Evolutionary conservation across 2,113 vertebrate species (phyloP).

Genomic region (Herpailurus yagouaroundi): DNA sequence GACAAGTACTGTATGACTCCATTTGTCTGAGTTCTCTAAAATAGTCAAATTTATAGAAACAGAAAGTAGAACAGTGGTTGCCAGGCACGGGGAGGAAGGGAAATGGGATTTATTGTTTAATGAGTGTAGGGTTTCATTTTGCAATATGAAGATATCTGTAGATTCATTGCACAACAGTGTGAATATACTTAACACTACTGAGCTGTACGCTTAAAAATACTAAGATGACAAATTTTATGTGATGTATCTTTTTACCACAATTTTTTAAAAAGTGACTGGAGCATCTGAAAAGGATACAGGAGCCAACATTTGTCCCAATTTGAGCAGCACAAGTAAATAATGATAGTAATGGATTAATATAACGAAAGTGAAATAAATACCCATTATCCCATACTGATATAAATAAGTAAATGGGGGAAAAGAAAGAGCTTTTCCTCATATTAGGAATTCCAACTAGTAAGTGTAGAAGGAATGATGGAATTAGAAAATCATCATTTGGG

Average conservation of each 20-base stretch:
- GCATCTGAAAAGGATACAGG: not conserved
- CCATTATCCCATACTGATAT: not conserved
- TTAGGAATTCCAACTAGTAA: not conserved
- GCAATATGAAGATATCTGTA: not conserved
- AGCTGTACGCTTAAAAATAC: not conserved
- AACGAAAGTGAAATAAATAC: not conserved
- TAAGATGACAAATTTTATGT: not conserved
- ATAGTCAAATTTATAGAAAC: not conserved
- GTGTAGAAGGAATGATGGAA: not conserved
- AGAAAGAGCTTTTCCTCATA: not conserved
- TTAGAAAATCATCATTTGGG: slow-evolving; percentile 14
- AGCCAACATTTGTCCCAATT: not conserved
- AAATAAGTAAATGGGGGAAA: not conserved
- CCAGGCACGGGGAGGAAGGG: not conserved
- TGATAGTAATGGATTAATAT: not conserved
- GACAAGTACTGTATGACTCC: not conserved
- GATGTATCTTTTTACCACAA: not conserved
- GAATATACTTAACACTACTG: not conserved
- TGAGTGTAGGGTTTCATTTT: not conserved
- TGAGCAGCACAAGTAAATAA: not conserved
- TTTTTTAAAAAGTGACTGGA: not conserved
- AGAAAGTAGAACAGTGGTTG: not conserved
- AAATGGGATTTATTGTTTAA: not conserved
- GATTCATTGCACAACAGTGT: not conserved
- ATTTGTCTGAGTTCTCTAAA: not conserved